Evolutionary conservation across 1,140 invertebrate genomes (phyloP).

Genomic region (Lithobius niger): DNA sequence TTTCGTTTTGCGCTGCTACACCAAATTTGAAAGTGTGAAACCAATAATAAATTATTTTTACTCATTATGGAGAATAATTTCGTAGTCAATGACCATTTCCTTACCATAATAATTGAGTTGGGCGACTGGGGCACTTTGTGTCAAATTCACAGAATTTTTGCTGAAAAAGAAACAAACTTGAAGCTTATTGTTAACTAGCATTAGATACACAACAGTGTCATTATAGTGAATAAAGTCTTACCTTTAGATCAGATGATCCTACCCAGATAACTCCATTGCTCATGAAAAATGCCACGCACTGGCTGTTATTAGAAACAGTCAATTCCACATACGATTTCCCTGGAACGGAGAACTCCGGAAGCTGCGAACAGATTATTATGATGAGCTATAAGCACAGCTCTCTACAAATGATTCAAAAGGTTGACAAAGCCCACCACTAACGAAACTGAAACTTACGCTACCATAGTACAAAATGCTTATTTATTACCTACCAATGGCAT

Average conservation of each 20-base stretch:
- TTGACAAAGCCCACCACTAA: too few relatives aligned
- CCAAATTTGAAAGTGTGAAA: too few relatives aligned
- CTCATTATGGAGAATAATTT: too few relatives aligned
- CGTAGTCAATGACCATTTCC: too few relatives aligned
- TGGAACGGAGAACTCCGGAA: slow-evolving; percentile 22
- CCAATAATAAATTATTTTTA: too few relatives aligned
- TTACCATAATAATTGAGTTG: slow-evolving; percentile 56
- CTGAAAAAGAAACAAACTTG: slow-evolving; percentile 25
- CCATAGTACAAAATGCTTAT: too few relatives aligned
- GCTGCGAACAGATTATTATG: too few relatives aligned
- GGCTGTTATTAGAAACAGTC: slow-evolving; percentile 64
- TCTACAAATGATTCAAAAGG: too few relatives aligned
- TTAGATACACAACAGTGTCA: not conserved
- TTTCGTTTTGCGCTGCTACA: too few relatives aligned
- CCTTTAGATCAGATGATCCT: slow-evolving; percentile 11
- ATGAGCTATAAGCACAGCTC: too few relatives aligned
- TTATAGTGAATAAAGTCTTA: slow-evolving; percentile 1
- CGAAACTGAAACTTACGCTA: too few relatives aligned
- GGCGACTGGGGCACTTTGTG: slow-evolving; percentile 53
- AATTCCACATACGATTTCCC: slow-evolving; percentile 40
- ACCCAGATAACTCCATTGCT: slow-evolving; percentile 18
- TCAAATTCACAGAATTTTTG: slow-evolving; percentile 71
- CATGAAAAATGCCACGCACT: slow-evolving; percentile 70
- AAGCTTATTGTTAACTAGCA: not conserved
- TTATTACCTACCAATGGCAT: too few relatives aligned